Evolutionary conservation across 2,113 vertebrate genomes (phyloP).

Genomic region (Castor canadensis): DNA sequence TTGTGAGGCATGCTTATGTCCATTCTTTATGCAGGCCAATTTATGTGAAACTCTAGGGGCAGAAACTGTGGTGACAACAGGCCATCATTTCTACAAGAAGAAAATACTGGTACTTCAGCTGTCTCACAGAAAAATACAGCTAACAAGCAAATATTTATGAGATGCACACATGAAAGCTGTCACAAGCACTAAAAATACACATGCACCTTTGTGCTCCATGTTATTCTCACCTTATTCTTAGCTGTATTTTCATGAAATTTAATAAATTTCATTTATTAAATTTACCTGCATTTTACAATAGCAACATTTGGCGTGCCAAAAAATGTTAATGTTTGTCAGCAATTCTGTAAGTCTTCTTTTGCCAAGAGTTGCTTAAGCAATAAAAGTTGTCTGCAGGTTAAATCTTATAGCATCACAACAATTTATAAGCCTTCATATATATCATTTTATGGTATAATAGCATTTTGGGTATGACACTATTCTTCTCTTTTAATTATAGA

Average conservation of each 20-base stretch:
- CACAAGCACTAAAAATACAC: background rate
- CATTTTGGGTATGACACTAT: background rate
- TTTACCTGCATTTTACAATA: slow-evolving; percentile 2
- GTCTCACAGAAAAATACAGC: background rate
- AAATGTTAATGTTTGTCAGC: background rate
- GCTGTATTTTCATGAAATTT: background rate
- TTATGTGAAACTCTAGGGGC: background rate
- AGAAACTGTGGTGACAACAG: background rate
- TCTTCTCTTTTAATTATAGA: background rate
- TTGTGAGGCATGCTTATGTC: background rate
- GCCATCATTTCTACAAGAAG: background rate
- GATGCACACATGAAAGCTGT: background rate
- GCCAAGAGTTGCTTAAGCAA: background rate
- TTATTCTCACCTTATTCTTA: background rate
- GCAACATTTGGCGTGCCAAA: background rate
- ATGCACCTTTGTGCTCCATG: background rate
- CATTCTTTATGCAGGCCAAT: background rate
- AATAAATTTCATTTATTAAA: slow-evolving; percentile 16
- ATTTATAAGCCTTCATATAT: background rate
- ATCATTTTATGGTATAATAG: background rate
- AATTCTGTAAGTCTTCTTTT: background rate
- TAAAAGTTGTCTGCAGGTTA: background rate
- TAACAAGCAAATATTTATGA: background rate
- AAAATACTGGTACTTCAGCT: background rate
- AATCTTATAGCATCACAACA: background rate